Evolutionary conservation across 2,888 invertebrate genomes (phyloP).

Genomic region (Napeogenes inachia): DNA sequence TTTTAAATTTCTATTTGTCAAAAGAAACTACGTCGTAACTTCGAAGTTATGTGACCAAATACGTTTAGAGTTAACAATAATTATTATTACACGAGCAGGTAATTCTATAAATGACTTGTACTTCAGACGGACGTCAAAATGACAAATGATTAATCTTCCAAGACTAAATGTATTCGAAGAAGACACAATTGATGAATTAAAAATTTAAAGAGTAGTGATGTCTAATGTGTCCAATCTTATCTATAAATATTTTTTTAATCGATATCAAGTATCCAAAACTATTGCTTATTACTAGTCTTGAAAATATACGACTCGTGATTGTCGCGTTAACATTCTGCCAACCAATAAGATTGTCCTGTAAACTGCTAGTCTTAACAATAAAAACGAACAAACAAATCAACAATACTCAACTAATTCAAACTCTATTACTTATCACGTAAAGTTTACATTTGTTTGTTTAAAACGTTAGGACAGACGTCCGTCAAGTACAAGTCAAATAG

Average conservation of each 20-base stretch:
- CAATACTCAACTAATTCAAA: slow-evolving; percentile 38
- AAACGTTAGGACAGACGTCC: slow-evolving; percentile 41
- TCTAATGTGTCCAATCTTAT: slow-evolving; percentile 9
- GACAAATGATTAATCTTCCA: slow-evolving; percentile 59
- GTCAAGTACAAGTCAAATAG: slow-evolving; percentile 58
- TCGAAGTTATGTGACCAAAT: not conserved
- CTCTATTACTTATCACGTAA: slow-evolving; percentile 43
- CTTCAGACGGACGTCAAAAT: slow-evolving; percentile 59
- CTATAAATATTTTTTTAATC: not conserved
- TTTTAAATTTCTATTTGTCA: slow-evolving; percentile 1
- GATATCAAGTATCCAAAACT: too few species aligned
- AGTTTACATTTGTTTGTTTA: slow-evolving; percentile 43
- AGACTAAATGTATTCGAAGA: slow-evolving; percentile 30
- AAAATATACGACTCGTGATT: slow-evolving; percentile 51
- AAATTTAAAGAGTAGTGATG: slow-evolving; percentile 1
- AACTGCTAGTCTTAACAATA: slow-evolving; percentile 51
- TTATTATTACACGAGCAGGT: not conserved
- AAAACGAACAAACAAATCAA: slow-evolving; percentile 43
- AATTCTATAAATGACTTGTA: slow-evolving; percentile 63
- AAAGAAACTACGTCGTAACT: too few species aligned
- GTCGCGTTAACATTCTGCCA: slow-evolving; percentile 58
- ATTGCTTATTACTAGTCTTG: slow-evolving; percentile 43
- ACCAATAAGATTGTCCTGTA: slow-evolving; percentile 61
- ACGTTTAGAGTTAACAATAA: not conserved
- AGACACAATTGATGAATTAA: slow-evolving; percentile 5